Base-by-base conservation (phyloP, 2,888 invertebrate species). In the Agrochola circellaris region DNA sequence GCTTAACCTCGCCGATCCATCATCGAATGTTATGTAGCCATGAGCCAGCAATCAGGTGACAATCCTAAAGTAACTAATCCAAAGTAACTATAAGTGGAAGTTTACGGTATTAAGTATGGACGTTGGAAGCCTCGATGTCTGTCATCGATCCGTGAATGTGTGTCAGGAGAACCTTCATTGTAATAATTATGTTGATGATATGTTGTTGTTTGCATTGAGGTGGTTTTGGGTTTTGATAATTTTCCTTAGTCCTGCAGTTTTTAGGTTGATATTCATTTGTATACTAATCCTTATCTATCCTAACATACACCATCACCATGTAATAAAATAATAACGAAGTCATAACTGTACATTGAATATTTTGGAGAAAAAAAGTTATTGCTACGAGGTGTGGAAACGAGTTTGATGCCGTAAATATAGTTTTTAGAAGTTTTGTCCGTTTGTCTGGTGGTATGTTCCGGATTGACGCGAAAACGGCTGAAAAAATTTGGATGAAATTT, bases 91-190 rank as follows among this genome's bases (percentile, higher is more conserved):
- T 69, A 69, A 69, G 68, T 75, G 75, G 82, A 60, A 60, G 30
- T 75, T 75, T 60, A 38, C 26, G 54, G 51, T 54, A 56, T 61
- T 82, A 42, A 62, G 66, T 58, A 67, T 62, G 45, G 51, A 51
- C 15, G 75, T 26, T 51, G 9, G 51, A 77, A 58, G 34, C 34
- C 66, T 77, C 51, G 62, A 42, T 51, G 34, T 70, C 42, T 51
- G 23, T 13, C 75, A 81, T 81, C 67, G 83, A 67, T 71, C 67
- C 54, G 17, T 6, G 58, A 61, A 82, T 61, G 68, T 70, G 48
- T 77, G 82, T 77, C 83, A 76, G 20, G 23, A n/a, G 26, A 70
- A 75, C 38, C 23, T 64, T 42, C 34, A 17, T 9, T 60, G 58
- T 74, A 56, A 17, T 51, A 20, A 45, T 20, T 51, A 30, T 34